These are phyloP conservation scores for Hippocampus guttulatus DNA, from an alignment of 2,113 vertebrate genomes.

Conservation along the genomic window DNA sequence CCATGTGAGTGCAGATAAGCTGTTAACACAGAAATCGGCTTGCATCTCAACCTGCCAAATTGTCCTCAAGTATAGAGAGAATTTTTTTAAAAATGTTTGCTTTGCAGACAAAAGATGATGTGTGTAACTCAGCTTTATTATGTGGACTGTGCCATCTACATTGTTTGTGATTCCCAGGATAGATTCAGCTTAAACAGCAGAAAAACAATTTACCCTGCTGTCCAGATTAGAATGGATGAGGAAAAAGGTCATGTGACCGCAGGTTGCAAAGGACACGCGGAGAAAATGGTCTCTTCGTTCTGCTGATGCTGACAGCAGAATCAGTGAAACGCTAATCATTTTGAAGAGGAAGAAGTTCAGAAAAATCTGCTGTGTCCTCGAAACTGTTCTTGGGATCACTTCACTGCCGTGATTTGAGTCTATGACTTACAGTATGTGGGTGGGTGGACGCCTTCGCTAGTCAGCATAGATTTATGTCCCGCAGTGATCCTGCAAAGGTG, in stretches of 20 bases:
- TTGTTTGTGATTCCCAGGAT: constrained; percentile 8
- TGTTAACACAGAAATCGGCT: not conserved
- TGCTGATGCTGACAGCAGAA: constrained; percentile 40
- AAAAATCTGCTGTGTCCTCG: constrained; percentile 52
- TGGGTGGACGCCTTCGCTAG: constrained; percentile 19
- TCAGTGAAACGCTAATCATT: constrained; percentile 50
- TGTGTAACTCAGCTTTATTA: constrained; percentile 19
- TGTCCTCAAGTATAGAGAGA: not conserved
- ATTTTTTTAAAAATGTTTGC: constrained; percentile 18
- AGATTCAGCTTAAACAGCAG: constrained; percentile 16
- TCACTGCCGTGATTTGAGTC: constrained; percentile 20
- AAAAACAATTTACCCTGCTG: not conserved
- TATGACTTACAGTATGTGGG: constrained; percentile 29
- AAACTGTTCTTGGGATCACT: constrained; percentile 50
- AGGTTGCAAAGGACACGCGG: constrained; percentile 18
- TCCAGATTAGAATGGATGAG: constrained; percentile 1
- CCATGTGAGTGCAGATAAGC: not conserved
- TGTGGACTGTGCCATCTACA: not conserved
- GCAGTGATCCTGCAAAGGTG: constrained; percentile 35
- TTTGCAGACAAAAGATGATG: constrained; percentile 1
- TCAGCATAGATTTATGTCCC: constrained; percentile 51
- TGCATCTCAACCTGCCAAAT: not conserved
- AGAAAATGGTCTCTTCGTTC: constrained; percentile 16
- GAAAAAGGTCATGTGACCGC: constrained; percentile 14
- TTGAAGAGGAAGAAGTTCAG: constrained; percentile 20